These are phyloP conservation scores for Sparidentex hasta DNA, from an alignment of 2,797 vertebrate genomes.

Conservation along the genomic window DNA sequence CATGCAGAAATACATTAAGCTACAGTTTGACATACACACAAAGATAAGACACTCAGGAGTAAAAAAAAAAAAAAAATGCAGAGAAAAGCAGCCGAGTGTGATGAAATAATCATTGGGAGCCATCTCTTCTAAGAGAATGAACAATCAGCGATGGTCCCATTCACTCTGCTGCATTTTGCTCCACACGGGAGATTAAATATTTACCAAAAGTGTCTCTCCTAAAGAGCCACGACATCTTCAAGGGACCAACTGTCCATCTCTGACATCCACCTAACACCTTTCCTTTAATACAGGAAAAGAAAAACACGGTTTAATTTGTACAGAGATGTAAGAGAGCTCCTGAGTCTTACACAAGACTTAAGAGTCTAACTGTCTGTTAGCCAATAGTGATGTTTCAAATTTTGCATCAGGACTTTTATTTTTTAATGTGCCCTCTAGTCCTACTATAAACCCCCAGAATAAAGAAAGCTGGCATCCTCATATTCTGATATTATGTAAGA, in stretches of 20 bases:
- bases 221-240: constrained; percentile 65
- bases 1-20: constrained; percentile 51
- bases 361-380: constrained; percentile 23
- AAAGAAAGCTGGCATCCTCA: constrained; percentile 18
- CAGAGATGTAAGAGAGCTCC: constrained; percentile 52
- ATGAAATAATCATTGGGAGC: constrained; percentile 84
- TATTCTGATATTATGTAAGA: constrained; percentile 63
- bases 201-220: constrained; percentile 70
- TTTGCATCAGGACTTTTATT: constrained; percentile 37
- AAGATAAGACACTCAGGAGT: constrained; percentile 49
- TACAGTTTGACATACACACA: constrained; percentile 40
- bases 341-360: constrained; percentile 33
- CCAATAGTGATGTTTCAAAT: constrained; percentile 39
- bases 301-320: constrained; percentile 65
- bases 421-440: constrained; percentile 46
- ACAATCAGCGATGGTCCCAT: constrained; percentile 79
- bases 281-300: constrained; percentile 55
- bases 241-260: constrained; percentile 56
- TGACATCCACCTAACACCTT: constrained; percentile 67
- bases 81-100: constrained; percentile 61
- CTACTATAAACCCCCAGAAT: constrained; percentile 40
- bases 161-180: constrained; percentile 70
- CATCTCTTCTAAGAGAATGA: constrained; percentile 85
- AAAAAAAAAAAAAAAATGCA: constrained; percentile 17
- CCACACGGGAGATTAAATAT: constrained; percentile 81